Percentiles rank a stretch among this genome's conserved stretches.
Evolutionary conservation across 2,888 invertebrate genomes (phyloP).

Genomic region (Polietes domitor): DNA sequence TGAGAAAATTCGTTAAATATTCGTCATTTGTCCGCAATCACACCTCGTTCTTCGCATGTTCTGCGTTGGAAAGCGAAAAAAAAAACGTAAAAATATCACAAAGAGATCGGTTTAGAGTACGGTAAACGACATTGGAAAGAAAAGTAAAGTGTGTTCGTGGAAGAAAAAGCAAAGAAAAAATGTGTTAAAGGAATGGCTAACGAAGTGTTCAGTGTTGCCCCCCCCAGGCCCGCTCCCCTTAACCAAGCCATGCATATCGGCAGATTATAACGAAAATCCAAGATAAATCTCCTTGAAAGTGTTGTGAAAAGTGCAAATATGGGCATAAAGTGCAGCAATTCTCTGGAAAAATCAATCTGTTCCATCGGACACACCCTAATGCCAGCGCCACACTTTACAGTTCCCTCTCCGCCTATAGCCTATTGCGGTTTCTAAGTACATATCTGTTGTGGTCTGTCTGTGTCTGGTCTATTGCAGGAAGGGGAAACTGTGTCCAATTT

Average conservation of each 20-base stretch:
- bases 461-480: too few relatives aligned
- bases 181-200: not conserved
- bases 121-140: not conserved
- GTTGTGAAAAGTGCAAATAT: not conserved
- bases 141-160: not conserved
- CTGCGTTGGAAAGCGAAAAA: conserved; percentile 10
- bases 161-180: not conserved
- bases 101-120: not conserved
- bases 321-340: not conserved
- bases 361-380: conserved; percentile 24
- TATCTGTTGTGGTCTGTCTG: not conserved
- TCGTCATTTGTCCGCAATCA: conserved; percentile 2
- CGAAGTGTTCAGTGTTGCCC: not conserved
- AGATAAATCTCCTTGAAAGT: conserved; percentile 1
- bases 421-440: not conserved
- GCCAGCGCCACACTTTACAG: not conserved
- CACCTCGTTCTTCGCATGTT: conserved; percentile 6
- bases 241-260: not conserved
- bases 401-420: not conserved
- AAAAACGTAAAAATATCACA: not conserved
- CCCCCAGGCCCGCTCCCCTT: not conserved
- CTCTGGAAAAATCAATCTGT: not conserved
- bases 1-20: not conserved
- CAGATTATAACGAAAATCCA: not conserved
- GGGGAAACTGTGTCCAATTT: not conserved